Evolutionary conservation across 2,113 vertebrate genomes (phyloP), one percentile per base, ranked within the genome.

Genomic region (Engraulis encrasicolus): DNA sequence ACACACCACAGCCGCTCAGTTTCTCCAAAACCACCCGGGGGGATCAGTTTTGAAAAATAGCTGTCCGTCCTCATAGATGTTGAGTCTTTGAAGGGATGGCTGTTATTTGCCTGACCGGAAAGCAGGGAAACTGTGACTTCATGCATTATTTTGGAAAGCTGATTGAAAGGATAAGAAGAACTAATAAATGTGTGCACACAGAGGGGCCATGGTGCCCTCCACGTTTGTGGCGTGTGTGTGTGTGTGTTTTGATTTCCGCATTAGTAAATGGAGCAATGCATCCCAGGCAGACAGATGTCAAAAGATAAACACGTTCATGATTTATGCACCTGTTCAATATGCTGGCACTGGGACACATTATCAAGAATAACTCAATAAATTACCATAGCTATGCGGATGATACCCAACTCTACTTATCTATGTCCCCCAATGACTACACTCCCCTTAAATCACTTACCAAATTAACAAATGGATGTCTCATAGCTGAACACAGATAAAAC

Each of bases 181-280:
- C n/a, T 11, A 66, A 9, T n/a, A 6, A 0, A 66, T 11, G 31
- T 11, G 31, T 66, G 23, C 58, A 66, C 58, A 66, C 58, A 14
- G 58, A 23, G 11, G n/a, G 11, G n/a, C 6, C 54, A n/a, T 6
- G 58, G 14, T 66, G n/a, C n/a, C n/a, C 31, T 66, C 11, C 6
- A 61, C n/a, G 23, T 27, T n/a, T 9, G 2, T 66, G 9, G 27
- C 58, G n/a, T 27, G 50, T 87, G 86, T 48, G 78, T 88, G 88
- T 86, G 88, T 83, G 89, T 87, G 88, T 82, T 93, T 79, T 83
- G 40, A 45, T 3, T 45, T 9, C 40, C 40, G 9, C 40, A 45
- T 9, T 45, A 45, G 40, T 5, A 45, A 45, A 45, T 45, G 40
- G 9, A 45, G 9, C 40, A 45, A 45, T 5, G 40, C 9, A 45